Evolutionary conservation across 2,888 invertebrate genomes (phyloP).

Genomic region (Steinernema hermaphroditum): DNA sequence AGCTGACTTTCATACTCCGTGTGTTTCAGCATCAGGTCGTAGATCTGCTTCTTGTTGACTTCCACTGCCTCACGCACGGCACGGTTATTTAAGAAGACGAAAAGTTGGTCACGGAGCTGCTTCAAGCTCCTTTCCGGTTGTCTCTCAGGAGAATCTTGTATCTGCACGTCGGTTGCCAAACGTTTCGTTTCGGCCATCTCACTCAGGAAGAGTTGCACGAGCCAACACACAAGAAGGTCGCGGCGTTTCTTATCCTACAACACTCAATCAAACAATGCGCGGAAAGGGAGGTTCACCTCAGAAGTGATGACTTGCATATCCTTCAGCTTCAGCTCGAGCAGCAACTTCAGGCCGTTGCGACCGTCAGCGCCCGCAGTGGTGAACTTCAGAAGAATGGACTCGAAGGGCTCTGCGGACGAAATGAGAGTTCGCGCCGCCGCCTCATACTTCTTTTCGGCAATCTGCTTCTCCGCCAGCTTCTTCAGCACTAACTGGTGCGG

Average conservation of each 20-base stretch:
- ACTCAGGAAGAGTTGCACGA: conserved; percentile 86
- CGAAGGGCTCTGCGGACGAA: conserved; percentile 86
- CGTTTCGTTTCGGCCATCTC: conserved; percentile 76
- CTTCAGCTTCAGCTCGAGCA: conserved; percentile 80
- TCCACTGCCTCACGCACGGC: conserved; percentile 76
- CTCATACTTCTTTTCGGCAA: conserved; percentile 58
- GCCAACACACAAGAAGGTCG: conserved; percentile 91
- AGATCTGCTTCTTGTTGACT: conserved; percentile 81
- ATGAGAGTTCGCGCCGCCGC: conserved; percentile 80
- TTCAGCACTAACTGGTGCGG: conserved; percentile 60
- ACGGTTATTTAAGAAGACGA: conserved; percentile 38
- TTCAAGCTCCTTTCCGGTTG: conserved; percentile 31
- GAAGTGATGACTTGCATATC: conserved; percentile 70
- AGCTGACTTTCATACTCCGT: conserved; percentile 89
- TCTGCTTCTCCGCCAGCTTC: conserved; percentile 61
- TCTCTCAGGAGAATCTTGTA: not conserved
- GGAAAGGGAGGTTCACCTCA: not conserved
- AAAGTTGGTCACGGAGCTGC: conserved; percentile 39
- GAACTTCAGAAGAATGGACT: conserved; percentile 89
- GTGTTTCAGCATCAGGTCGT: conserved; percentile 87
- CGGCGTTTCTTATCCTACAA: conserved; percentile 79
- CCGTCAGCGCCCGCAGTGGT: conserved; percentile 74
- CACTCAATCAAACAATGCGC: too few relatives aligned
- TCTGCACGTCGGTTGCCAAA: not conserved
- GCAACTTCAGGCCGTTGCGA: conserved; percentile 83